A percentile compares a stretch with the other conserved stretches of the same genome.
phyloP scores from a whole-genome alignment of 2,797 vertebrate species.

The Squalus acanthias region DNA sequence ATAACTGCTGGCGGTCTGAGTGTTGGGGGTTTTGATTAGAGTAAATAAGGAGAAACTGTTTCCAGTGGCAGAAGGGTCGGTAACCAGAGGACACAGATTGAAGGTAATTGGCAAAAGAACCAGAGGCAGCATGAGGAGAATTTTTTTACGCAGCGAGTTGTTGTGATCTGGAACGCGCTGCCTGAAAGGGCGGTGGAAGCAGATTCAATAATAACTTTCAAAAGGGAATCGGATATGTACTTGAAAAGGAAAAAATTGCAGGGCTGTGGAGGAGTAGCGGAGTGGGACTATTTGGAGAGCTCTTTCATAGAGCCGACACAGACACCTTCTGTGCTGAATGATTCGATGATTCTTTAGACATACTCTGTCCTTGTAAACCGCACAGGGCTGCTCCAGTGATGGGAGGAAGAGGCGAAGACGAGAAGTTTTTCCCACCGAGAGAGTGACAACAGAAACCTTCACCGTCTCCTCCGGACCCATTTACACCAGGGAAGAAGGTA shows the following conservation, averaged over 20 bases:
- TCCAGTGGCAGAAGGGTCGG: not conserved
- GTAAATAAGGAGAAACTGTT: not conserved
- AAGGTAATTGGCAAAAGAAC: not conserved
- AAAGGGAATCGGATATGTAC: not conserved
- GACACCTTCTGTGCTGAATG: not conserved
- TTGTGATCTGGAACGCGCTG: not conserved
- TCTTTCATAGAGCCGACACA: not conserved
- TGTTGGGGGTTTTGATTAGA: too few relatives aligned
- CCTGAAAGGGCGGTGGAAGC: not conserved
- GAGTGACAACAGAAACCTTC: slow-evolving; percentile 19
- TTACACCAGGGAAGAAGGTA: slow-evolving; percentile 32
- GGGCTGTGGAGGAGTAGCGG: not conserved
- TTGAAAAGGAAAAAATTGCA: not conserved
- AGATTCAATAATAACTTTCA: not conserved
- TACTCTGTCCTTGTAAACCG: not conserved
- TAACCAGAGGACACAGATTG: not conserved
- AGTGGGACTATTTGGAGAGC: not conserved
- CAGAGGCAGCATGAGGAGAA: not conserved
- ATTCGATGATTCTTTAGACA: not conserved
- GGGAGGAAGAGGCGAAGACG: slow-evolving; percentile 33
- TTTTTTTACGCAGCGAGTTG: not conserved
- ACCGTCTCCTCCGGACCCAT: slow-evolving; percentile 41
- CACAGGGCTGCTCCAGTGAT: slow-evolving; percentile 11
- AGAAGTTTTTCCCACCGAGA: not conserved
- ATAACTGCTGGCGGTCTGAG: not conserved